Evolutionary conservation across 2,797 vertebrate genomes (phyloP).

Genomic region (Pangasius djambal): DNA sequence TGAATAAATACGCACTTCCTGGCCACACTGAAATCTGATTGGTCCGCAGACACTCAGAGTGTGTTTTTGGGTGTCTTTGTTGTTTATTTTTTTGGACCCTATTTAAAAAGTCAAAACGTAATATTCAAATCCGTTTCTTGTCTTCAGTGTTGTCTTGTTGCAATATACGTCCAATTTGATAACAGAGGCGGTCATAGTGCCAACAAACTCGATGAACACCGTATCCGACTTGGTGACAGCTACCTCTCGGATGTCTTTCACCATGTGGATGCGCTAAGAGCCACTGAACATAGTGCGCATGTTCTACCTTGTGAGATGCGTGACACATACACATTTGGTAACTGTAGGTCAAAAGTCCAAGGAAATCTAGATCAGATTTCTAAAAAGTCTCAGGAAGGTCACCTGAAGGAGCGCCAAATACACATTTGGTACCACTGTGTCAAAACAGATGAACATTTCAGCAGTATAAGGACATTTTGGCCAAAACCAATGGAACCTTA

Average conservation of each 20-base stretch:
- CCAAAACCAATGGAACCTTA: neutral
- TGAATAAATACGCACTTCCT: neutral
- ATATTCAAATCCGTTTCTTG: neutral
- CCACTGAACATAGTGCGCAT: neutral
- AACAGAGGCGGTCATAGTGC: neutral
- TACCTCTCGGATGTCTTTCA: neutral
- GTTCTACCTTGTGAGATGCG: neutral
- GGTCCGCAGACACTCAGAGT: neutral
- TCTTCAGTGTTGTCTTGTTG: neutral
- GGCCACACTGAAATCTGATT: neutral
- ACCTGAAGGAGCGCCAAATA: neutral
- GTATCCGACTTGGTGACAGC: neutral
- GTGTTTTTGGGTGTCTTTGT: neutral
- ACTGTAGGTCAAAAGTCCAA: neutral
- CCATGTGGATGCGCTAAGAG: neutral
- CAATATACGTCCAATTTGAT: neutral
- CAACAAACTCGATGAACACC: neutral
- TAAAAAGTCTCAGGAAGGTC: neutral
- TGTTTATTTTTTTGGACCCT: no score
- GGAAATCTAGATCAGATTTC: neutral
- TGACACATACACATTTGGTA: neutral
- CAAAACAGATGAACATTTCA: neutral
- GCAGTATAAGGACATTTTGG: neutral
- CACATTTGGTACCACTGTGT: neutral
- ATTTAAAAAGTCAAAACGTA: neutral